phyloP scores from a whole-genome alignment of 2,797 vertebrate genomes.

The Sebastes matsubarae region DNA sequence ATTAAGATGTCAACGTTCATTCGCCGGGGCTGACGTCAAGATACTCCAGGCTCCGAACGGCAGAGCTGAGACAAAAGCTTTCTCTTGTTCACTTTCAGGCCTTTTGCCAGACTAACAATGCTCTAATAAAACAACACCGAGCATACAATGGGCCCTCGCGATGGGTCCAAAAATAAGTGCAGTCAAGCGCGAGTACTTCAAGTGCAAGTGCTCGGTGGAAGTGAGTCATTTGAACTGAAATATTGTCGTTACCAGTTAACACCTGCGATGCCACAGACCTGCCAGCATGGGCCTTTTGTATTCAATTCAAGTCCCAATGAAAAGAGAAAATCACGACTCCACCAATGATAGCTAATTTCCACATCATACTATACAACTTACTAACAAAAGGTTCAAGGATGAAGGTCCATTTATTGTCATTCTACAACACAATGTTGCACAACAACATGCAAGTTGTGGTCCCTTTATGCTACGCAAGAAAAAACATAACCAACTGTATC shows the following conservation, averaged over 20 bases:
- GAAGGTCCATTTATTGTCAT: neutral
- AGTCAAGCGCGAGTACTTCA: neutral
- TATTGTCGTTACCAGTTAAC: neutral
- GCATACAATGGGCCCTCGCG: neutral
- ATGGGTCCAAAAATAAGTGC: conserved; percentile 9
- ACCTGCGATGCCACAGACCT: neutral
- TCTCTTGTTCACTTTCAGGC: neutral
- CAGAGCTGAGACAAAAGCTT: neutral
- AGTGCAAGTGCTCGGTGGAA: neutral
- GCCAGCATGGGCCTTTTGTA: neutral
- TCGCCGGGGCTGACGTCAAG: neutral
- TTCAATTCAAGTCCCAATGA: neutral
- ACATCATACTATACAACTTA: neutral
- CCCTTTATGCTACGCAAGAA: neutral
- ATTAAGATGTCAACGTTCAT: neutral
- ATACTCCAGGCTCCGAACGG: neutral
- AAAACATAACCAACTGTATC: neutral
- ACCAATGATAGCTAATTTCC: neutral
- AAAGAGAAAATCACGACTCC: neutral
- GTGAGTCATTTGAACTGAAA: neutral
- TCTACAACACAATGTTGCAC: neutral
- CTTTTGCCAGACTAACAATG: neutral
- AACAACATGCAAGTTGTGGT: neutral
- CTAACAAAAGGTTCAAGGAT: neutral
- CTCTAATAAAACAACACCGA: neutral